Base-by-base conservation (phyloP, 2,888 invertebrate species). In the Cheilosia urbana region DNA sequence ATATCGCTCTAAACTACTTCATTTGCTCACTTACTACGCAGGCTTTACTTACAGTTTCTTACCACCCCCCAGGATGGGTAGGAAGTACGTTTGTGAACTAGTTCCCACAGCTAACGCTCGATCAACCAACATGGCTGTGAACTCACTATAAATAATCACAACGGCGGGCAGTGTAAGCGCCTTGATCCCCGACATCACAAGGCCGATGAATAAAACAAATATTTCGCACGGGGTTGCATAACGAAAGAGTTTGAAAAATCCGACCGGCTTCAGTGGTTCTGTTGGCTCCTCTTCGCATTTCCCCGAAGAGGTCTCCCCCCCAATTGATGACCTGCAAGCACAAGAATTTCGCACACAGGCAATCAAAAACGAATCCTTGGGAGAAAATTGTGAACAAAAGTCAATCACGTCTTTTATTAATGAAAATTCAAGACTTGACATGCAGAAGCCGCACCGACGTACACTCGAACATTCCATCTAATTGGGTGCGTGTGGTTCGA, bases 81-180 rank as follows among this genome's bases (percentile, higher is more conserved):
- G 91, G 27, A 94, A 93, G 75, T 93, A 89, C 0, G 95, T 95
- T n/a, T 92, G 91, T 0, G 94, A 93, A 40, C 94, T 95, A 2
- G 94, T 94, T 17, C 94, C 94, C 15, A 90, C 92, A 89, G 92
- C 92, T 88, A 93, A 93, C 13, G 94, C 94, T 17, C 95, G 93
- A 92, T 95, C 95, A 87, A 96, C 95, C 88, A 96, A 92, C 87
- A 96, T 93, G 21, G 95, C 93, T 0, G 95, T 95, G 90, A 96
- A 95, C 91, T 96, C 95, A 89, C 96, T 96, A 90, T 96, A 96
- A 53, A 95, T 93, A 87, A 96, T 95, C 37, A 95, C 94, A 40
- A 95, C 94, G 21, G 95, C 91, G 0, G 96, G 96, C 89, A 96
- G 93, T 87, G 94, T 94, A 53, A 95, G 89, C 0, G 95, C 95